A percentile compares a stretch with the other conserved stretches of the same genome.
Evolutionary conservation across 2,888 invertebrate genomes (phyloP).

Genomic region (Dasysyrphus albostriatus): DNA sequence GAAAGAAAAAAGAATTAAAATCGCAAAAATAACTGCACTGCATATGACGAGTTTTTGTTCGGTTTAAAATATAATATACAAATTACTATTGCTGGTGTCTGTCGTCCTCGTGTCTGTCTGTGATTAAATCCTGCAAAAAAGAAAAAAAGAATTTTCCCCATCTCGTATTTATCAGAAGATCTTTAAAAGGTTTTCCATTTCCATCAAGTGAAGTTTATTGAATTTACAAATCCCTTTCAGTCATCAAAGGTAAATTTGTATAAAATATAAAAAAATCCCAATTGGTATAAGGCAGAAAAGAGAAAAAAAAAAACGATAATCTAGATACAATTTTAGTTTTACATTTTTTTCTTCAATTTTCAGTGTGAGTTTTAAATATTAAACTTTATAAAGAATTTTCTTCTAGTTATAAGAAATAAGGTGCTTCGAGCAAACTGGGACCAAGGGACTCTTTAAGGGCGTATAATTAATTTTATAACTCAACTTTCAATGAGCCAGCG

Average conservation of each 20-base stretch:
- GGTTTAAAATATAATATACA: conserved; percentile 66
- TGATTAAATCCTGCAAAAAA: conserved; percentile 56
- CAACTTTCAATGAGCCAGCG: neutral
- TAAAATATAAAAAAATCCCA: conserved; percentile 45
- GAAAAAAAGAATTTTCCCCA: conserved; percentile 1
- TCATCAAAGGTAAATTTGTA: conserved; percentile 30
- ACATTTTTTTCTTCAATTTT: conserved; percentile 7
- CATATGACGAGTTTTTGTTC: conserved; percentile 74
- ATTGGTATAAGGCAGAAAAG: conserved; percentile 19
- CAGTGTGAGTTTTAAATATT: conserved; percentile 1
- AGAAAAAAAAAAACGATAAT: conserved; percentile 19
- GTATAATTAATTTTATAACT: conserved; percentile 41
- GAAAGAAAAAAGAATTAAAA: conserved; percentile 60
- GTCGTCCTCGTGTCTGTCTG: conserved; percentile 61
- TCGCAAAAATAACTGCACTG: conserved; percentile 76
- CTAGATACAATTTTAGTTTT: conserved; percentile 42
- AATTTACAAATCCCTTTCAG: conserved; percentile 33
- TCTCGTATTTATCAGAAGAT: conserved; percentile 20
- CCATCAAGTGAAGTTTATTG: conserved; percentile 40
- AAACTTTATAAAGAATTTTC: neutral
- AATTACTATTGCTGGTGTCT: conserved; percentile 56
- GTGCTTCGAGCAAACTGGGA: neutral
- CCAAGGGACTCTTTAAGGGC: conserved; percentile 35
- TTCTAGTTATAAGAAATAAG: neutral
- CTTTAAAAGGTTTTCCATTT: conserved; percentile 38